Evolutionary conservation across 2,797 vertebrate genomes (phyloP).

Genomic region (Manis pentadactyla): DNA sequence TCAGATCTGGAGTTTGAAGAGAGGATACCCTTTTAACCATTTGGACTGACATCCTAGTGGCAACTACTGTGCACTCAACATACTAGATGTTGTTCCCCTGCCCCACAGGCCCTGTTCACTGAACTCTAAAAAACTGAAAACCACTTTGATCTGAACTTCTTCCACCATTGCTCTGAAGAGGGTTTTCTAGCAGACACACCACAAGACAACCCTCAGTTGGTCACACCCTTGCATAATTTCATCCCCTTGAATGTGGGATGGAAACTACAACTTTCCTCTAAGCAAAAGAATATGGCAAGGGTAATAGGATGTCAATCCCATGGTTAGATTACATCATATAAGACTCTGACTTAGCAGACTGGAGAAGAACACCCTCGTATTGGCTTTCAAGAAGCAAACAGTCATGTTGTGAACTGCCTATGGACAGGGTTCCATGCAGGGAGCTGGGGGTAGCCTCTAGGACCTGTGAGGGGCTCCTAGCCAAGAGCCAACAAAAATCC

Average conservation of each 20-base stretch:
- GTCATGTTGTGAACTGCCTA: not conserved
- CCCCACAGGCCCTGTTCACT: not conserved
- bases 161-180: not conserved
- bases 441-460: not conserved
- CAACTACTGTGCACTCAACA: not conserved
- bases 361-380: not conserved
- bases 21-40: not conserved
- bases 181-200: not conserved
- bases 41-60: not conserved
- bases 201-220: not conserved
- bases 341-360: not conserved
- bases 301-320: not conserved
- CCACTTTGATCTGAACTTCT: slow-evolving; percentile 5
- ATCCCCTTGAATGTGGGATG: not conserved
- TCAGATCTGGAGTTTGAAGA: not conserved
- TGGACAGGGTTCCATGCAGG: not conserved
- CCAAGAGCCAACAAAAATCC: not conserved
- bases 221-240: not conserved
- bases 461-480: not conserved
- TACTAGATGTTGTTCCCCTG: not conserved
- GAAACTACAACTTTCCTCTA: not conserved
- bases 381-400: not conserved
- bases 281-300: not conserved
- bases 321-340: not conserved
- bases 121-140: not conserved